Percentiles rank a stretch among this genome's conserved stretches.
Conservation (phyloP, 2,888 invertebrate genomes). For the Sipha maydis region DNA sequence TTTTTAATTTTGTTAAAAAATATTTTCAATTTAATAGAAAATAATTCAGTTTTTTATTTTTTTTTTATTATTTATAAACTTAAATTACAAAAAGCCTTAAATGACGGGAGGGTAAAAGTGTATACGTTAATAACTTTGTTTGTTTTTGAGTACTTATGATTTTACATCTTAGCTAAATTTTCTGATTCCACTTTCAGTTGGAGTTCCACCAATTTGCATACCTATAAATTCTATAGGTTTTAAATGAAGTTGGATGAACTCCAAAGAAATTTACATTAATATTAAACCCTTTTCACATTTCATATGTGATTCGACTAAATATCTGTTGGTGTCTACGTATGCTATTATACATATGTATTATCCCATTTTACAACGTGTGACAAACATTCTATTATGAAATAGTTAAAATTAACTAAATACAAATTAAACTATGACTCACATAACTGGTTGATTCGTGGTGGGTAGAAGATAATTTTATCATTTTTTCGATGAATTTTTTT, state of each 20-base stretch:
- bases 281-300: background rate
- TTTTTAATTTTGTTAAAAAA: background rate
- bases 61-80: no score
- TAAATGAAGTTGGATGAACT: background rate
- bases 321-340: background rate
- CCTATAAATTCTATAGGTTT: constrained; percentile 14
- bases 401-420: background rate
- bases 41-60: no score
- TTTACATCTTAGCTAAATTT: background rate
- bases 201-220: background rate
- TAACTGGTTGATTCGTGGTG: no score
- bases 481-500: background rate
- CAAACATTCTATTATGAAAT: background rate
- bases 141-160: background rate
- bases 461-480: background rate
- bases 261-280: background rate
- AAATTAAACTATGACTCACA: background rate
- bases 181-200: background rate
- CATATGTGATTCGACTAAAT: constrained; percentile 19
- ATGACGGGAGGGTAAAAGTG: background rate
- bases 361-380: background rate
- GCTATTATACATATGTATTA: background rate
- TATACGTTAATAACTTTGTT: background rate
- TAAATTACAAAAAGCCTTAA: background rate
- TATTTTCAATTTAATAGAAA: background rate